Evolutionary conservation across 92 coral and sea anemone species (phyloP).

Genomic region (Desmophyllum pertusum): DNA sequence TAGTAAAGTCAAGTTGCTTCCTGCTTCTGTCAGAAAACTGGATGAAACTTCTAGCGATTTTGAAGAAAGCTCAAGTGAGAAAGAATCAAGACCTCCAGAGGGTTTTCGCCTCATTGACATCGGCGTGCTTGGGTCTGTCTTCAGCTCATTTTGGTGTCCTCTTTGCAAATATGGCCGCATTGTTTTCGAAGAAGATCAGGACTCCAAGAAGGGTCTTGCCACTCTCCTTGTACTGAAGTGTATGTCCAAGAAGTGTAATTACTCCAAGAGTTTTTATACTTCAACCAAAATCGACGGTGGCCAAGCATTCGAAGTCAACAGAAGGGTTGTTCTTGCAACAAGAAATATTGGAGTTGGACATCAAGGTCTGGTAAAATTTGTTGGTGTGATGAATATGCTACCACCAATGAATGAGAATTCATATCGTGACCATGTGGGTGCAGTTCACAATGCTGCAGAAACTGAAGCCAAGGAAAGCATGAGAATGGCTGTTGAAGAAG

Average conservation of each 20-base stretch:
- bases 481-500: slow-evolving; percentile 44
- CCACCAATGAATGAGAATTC: slow-evolving; percentile 57
- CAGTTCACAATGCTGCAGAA: slow-evolving; percentile 28
- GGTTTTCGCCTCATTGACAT: too few relatives aligned
- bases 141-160: too few relatives aligned
- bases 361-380: slow-evolving; percentile 62
- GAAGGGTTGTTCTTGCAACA: slow-evolving; percentile 56
- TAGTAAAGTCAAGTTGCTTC: neutral
- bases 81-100: slow-evolving; percentile 7
- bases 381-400: slow-evolving; percentile 56
- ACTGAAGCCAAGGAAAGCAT: slow-evolving; percentile 44
- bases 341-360: slow-evolving; percentile 65
- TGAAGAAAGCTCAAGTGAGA: slow-evolving; percentile 18
- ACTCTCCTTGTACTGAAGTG: too few relatives aligned
- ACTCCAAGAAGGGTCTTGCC: too few relatives aligned
- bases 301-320: slow-evolving; percentile 56
- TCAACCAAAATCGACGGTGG: slow-evolving; percentile 26
- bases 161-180: too few relatives aligned
- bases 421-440: slow-evolving; percentile 36
- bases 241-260: slow-evolving; percentile 18
- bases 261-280: slow-evolving; percentile 42
- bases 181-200: too few relatives aligned
- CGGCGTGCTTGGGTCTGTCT: too few relatives aligned
- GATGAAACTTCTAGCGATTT: slow-evolving; percentile 31
- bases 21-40: slow-evolving; percentile 52